Evolutionary conservation across 2,888 invertebrate genomes (phyloP).

Genomic region (Lithophane socia): DNA sequence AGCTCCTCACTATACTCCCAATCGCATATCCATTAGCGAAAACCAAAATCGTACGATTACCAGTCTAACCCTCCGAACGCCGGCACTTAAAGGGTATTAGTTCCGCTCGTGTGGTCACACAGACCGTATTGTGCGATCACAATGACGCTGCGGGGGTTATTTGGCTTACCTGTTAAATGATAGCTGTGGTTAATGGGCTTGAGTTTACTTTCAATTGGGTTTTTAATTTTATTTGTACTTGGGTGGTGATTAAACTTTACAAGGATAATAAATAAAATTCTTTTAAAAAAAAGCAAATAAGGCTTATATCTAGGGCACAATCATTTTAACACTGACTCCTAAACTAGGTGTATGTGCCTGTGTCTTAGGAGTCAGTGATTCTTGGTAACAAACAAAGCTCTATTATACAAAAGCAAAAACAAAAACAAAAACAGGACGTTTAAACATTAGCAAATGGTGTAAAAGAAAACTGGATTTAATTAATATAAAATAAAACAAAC

Average conservation of each 20-base stretch:
- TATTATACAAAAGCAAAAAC: too few relatives aligned
- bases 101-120: constrained; percentile 83
- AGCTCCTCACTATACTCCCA: neutral
- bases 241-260: neutral
- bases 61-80: constrained; percentile 76
- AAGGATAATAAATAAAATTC: too few relatives aligned
- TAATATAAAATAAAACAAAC: too few relatives aligned
- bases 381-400: too few relatives aligned
- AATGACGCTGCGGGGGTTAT: constrained; percentile 70
- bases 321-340: too few relatives aligned
- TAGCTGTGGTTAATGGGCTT: constrained; percentile 66
- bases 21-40: constrained; percentile 76
- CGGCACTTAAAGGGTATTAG: constrained; percentile 82
- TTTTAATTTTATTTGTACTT: constrained; percentile 39
- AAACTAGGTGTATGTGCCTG: too few relatives aligned
- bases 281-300: too few relatives aligned
- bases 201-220: constrained; percentile 57
- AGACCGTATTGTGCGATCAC: constrained; percentile 75
- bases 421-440: too few relatives aligned
- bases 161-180: constrained; percentile 74
- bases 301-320: too few relatives aligned
- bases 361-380: too few relatives aligned
- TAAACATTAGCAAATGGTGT: too few relatives aligned
- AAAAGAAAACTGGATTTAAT: too few relatives aligned
- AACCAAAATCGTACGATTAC: constrained; percentile 79